These are phyloP conservation scores for Dryadula phaetusa DNA, from an alignment of 2,888 invertebrate species.

Conservation along the genomic window DNA sequence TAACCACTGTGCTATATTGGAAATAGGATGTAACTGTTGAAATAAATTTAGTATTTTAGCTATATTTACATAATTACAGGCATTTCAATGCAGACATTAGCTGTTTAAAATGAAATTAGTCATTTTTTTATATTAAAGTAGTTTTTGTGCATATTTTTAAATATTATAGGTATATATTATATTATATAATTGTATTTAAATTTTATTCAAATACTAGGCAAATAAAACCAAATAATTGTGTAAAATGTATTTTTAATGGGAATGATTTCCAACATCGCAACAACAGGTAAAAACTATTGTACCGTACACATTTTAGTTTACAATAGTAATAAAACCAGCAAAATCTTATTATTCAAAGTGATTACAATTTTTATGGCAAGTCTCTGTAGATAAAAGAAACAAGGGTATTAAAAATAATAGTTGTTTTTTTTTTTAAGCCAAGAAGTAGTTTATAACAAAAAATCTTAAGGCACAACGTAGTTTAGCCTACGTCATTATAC, in stretches of 20 bases:
- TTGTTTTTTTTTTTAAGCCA: background rate
- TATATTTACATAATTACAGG: too few relatives aligned
- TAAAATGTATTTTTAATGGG: slow-evolving; percentile 82
- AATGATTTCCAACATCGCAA: slow-evolving; percentile 77
- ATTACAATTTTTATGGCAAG: background rate
- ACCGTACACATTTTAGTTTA: slow-evolving; percentile 35
- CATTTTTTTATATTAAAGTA: too few relatives aligned
- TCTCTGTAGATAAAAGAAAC: slow-evolving; percentile 1
- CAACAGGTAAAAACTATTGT: slow-evolving; percentile 54
- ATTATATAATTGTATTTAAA: too few relatives aligned
- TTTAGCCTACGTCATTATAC: background rate
- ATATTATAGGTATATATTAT: too few relatives aligned
- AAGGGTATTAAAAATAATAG: background rate
- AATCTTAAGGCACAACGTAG: background rate
- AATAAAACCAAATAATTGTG: slow-evolving; percentile 61
- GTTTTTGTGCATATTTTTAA: too few relatives aligned
- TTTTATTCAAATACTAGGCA: background rate
- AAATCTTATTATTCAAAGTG: slow-evolving; percentile 1
- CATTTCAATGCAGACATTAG: too few relatives aligned
- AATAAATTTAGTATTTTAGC: too few relatives aligned
- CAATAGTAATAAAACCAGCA: slow-evolving; percentile 21
- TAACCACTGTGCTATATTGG: too few relatives aligned
- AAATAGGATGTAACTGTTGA: too few relatives aligned
- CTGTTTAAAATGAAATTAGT: too few relatives aligned
- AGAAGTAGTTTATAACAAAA: background rate